phyloP scores from a whole-genome alignment of 2,797 vertebrate species.

The Tiaroga cobitis region DNA sequence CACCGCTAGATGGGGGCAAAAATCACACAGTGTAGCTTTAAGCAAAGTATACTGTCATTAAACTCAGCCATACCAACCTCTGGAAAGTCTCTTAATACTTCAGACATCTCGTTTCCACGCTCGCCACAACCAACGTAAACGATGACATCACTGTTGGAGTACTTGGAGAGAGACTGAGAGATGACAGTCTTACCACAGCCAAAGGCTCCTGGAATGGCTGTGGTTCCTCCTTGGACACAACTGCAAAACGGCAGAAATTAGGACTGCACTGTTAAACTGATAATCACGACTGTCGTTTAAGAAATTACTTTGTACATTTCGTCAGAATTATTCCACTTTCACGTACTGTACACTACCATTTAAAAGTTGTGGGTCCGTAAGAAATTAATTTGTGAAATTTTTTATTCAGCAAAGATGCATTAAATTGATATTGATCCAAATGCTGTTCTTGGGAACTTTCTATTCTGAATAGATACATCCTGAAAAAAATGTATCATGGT shows the following conservation, averaged over 20 bases:
- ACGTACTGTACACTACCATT: neutral
- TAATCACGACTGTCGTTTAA: neutral
- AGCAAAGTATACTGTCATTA: neutral
- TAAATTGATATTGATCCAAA: neutral
- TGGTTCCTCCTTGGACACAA: slow-evolving; percentile 97
- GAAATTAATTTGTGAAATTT: neutral
- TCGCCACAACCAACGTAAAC: slow-evolving; percentile 98
- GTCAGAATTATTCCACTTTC: no score
- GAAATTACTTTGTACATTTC: neutral
- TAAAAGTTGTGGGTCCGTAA: neutral
- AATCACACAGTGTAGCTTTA: no score
- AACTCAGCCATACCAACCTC: slow-evolving; percentile 62
- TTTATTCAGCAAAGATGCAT: neutral
- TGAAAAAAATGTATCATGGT: no score
- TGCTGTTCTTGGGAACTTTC: neutral
- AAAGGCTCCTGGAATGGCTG: slow-evolving; percentile 97
- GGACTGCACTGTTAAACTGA: slow-evolving; percentile 67
- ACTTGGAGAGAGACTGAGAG: slow-evolving; percentile 97
- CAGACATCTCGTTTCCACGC: slow-evolving; percentile 99
- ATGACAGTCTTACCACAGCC: slow-evolving; percentile 99
- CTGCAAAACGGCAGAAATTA: slow-evolving; percentile 67
- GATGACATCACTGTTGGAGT: slow-evolving; percentile 98
- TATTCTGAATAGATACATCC: no score
- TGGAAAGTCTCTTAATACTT: slow-evolving; percentile 92
- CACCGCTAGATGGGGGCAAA: no score